Evolutionary conservation across 2,888 invertebrate genomes (phyloP), one percentile per base, ranked within the genome.

Genomic region (Diaperis boleti): DNA sequence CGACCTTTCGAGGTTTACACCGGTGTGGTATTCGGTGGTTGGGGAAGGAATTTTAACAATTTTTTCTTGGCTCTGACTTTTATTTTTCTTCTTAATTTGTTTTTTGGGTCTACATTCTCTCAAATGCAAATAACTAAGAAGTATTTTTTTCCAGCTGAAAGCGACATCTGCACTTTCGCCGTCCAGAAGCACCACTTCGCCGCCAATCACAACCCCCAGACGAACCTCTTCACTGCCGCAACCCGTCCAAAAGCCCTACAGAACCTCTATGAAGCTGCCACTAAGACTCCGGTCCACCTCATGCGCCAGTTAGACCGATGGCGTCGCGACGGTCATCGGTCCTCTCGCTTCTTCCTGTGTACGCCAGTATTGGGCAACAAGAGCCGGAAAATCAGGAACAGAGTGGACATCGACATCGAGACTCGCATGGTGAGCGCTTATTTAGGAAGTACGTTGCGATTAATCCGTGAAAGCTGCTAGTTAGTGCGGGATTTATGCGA

Each of bases 121-220:
- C 3, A 20, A 20, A 20, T 20, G 3, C 20, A 20, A 20, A 44
- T 41, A 31, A 31, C n/a, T 31, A 31, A 31, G 3, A 6, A 20
- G 6, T 8, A 31, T 60, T 17, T 56, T 29, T 60, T 79, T 82
- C 82, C 88, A 95, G 95, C 95, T 82, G 95, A 94, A 85, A 92
- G 95, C 79, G 94, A 95, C 86, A 90, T 96, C 83, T 90, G 91
- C 78, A 88, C 90, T 80, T 95, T 95, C 86, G 92, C 93, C 72
- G 81, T 87, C 74, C 87, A 90, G 79, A 92, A 89, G 83, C 85
- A 87, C 73, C 92, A 94, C 84, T 94, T 89, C 84, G 86, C 85
- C 79, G 86, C 90, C 73, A 85, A 86, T 76, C 88, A 89, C 79
- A 86, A 87, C 74, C 86, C 89, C 78, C 86, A 87, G 77, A 88